A percentile compares a stretch with the other conserved stretches of the same genome.
phyloP scores from a whole-genome alignment of 2,113 vertebrate genomes.

The Myotis davidii region DNA sequence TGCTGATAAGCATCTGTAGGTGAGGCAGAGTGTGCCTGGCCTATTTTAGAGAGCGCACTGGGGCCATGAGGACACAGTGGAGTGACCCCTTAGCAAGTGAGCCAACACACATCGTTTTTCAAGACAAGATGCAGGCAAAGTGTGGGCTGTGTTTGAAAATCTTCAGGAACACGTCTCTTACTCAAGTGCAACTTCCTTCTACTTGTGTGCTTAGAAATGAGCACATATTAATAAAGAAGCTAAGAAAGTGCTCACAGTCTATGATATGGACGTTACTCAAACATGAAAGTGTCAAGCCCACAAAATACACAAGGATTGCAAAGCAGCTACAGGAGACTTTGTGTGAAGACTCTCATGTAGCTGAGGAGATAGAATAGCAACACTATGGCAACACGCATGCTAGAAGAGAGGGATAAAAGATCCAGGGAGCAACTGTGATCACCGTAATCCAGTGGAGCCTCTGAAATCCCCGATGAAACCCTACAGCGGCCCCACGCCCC shows the following conservation, averaged over 20 bases:
- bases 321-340: neutral
- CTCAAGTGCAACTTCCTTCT: neutral
- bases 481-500: rapidly evolving
- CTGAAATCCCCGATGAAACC: neutral
- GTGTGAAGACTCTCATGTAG: neutral
- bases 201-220: neutral
- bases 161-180: neutral
- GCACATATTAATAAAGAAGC: neutral
- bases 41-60: rapidly evolving
- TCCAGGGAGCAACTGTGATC: neutral
- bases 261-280: neutral
- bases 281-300: neutral
- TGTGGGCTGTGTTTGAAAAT: neutral
- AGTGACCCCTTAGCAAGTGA: neutral
- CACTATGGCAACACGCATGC: rapidly evolving
- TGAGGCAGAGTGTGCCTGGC: no score
- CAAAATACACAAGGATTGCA: neutral
- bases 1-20: neutral
- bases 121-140: neutral
- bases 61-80: rapidly evolving
- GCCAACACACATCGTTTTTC: no score
- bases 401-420: neutral
- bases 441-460: neutral
- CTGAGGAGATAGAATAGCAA: neutral
- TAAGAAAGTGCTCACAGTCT: neutral